Percentiles rank a stretch among this genome's conserved stretches.
These are phyloP conservation scores for Adineta ricciae DNA, from an alignment of 2,888 invertebrate species.

Conservation along the genomic window DNA sequence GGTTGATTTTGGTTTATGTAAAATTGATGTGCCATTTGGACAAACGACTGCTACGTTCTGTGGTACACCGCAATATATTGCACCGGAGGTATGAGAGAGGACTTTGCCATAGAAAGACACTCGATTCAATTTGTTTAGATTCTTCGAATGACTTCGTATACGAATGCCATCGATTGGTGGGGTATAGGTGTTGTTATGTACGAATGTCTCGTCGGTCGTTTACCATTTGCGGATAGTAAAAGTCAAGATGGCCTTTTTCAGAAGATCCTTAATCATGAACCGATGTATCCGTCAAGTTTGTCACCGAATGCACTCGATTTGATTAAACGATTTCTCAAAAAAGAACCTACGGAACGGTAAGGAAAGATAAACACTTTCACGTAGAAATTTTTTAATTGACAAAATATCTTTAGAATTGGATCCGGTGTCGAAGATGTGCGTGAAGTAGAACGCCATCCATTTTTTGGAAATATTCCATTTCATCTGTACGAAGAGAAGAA, in stretches of 20 bases:
- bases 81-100: slow-evolving; percentile 56
- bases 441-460: slow-evolving; percentile 55
- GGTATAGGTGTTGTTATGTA: slow-evolving; percentile 58
- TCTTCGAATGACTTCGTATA: slow-evolving; percentile 45
- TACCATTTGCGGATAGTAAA: slow-evolving; percentile 39
- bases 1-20: slow-evolving; percentile 31
- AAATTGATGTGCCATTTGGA: slow-evolving; percentile 17
- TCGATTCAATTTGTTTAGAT: neutral
- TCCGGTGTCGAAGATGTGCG: slow-evolving; percentile 52
- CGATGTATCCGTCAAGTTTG: neutral
- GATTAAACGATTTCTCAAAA: slow-evolving; percentile 23
- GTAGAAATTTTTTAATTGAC: neutral
- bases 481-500: slow-evolving; percentile 52
- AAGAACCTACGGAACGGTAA: slow-evolving; percentile 24
- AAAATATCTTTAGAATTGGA: neutral
- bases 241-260: slow-evolving; percentile 29
- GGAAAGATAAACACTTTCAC: neutral
- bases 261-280: slow-evolving; percentile 24
- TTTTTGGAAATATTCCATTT: slow-evolving; percentile 56
- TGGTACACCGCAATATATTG: slow-evolving; percentile 58
- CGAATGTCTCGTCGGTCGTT: slow-evolving; percentile 59
- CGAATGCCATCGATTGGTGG: slow-evolving; percentile 60
- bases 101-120: too few relatives aligned
- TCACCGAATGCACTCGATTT: neutral
- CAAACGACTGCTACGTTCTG: slow-evolving; percentile 53